Evolutionary conservation across 2,888 invertebrate genomes (phyloP).

Genomic region (Ganaspis brasiliensis): DNA sequence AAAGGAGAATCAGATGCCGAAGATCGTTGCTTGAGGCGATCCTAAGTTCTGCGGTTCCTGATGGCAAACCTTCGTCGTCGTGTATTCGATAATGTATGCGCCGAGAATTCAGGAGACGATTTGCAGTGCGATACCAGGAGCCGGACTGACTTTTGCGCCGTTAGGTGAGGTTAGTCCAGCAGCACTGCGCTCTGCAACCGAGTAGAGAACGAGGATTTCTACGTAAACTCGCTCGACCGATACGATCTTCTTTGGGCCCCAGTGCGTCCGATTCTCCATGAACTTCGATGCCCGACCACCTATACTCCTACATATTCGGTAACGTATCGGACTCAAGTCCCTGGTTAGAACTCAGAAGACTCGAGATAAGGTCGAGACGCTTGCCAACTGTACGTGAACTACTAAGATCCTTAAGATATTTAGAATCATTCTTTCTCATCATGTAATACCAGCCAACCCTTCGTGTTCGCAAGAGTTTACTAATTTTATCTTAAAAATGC

Average conservation of each 20-base stretch:
- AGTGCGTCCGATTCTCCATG: constrained; percentile 54
- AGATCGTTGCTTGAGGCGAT: constrained; percentile 62
- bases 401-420: constrained; percentile 33
- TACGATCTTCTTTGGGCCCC: constrained; percentile 70
- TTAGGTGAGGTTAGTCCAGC: constrained; percentile 56
- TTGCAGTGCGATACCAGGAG: constrained; percentile 78
- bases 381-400: constrained; percentile 11
- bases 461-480: background rate
- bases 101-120: constrained; percentile 76
- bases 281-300: constrained; percentile 64
- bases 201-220: constrained; percentile 72
- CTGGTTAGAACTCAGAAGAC: constrained; percentile 30
- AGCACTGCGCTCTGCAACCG: constrained; percentile 50
- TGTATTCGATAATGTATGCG: constrained; percentile 75
- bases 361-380: constrained; percentile 22
- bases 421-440: constrained; percentile 14
- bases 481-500: background rate
- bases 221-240: constrained; percentile 76
- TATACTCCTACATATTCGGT: constrained; percentile 52
- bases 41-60: constrained; percentile 53
- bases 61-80: constrained; percentile 54
- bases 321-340: constrained; percentile 34
- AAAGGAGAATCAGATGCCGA: constrained; percentile 61
- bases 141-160: constrained; percentile 61
- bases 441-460: background rate